A percentile compares a stretch with the other conserved stretches of the same genome.
Conservation (phyloP, 2,888 invertebrate species). For the Hesperia comma region DNA sequence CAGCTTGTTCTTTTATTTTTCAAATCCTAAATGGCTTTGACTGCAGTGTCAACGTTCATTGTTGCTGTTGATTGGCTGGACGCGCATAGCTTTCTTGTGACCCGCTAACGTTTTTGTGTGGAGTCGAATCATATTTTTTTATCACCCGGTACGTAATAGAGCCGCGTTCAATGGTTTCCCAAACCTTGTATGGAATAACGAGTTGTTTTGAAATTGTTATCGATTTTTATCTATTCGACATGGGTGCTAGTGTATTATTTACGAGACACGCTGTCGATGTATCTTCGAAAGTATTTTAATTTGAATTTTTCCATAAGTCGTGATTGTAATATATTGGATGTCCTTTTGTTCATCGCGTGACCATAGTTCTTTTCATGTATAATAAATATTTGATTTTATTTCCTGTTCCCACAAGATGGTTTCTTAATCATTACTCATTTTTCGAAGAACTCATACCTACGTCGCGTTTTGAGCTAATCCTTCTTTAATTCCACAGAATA, state of each 20-base stretch:
- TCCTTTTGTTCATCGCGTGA: constrained; percentile 12
- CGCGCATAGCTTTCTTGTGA: constrained; percentile 33
- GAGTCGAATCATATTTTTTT: constrained; percentile 54
- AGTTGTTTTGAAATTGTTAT: constrained; percentile 41
- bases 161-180: constrained; percentile 21
- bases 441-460: too few species aligned
- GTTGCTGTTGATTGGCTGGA: constrained; percentile 63
- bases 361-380: not conserved
- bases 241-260: constrained; percentile 29
- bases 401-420: too few species aligned
- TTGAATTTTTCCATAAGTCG: constrained; percentile 23
- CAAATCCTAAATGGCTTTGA: constrained; percentile 52
- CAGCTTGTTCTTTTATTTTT: constrained; percentile 56
- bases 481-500: too few species aligned
- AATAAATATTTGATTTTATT: too few species aligned
- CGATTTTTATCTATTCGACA: constrained; percentile 35
- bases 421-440: too few species aligned
- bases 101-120: constrained; percentile 52
- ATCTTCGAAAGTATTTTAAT: constrained; percentile 29
- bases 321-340: constrained; percentile 11
- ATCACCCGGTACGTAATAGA: constrained; percentile 23
- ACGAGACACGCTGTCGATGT: constrained; percentile 16
- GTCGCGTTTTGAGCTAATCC: too few species aligned
- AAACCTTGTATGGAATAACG: constrained; percentile 35
- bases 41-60: constrained; percentile 46